These are phyloP conservation scores for Lepas anatifera DNA, from an alignment of 2,888 invertebrate genomes.

Conservation along the genomic window DNA sequence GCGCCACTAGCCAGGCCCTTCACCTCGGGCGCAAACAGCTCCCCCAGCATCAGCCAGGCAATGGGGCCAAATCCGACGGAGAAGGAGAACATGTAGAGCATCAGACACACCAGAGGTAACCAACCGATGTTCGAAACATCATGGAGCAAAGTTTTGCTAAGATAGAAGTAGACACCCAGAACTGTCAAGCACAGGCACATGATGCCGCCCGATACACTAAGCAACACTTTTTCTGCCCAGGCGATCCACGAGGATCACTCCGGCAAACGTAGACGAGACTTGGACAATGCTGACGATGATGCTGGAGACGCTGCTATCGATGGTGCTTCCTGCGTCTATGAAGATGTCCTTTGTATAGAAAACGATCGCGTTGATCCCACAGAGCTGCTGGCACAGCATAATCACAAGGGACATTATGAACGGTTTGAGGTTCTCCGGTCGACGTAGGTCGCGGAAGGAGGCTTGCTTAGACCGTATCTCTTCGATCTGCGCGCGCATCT, in stretches of 20 bases:
- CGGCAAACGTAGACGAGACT: constrained; percentile 72
- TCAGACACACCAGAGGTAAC: constrained; percentile 58
- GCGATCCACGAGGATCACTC: constrained; percentile 71
- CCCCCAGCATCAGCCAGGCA: constrained; percentile 72
- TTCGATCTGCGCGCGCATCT: constrained; percentile 19
- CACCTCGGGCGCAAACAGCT: constrained; percentile 59
- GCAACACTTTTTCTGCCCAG: constrained; percentile 73
- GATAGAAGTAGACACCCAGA: constrained; percentile 59
- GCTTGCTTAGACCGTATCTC: constrained; percentile 16
- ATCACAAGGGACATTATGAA: constrained; percentile 67
- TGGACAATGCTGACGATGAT: constrained; percentile 85
- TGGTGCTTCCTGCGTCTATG: constrained; percentile 58
- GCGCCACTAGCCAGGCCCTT: constrained; percentile 53
- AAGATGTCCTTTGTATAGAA: constrained; percentile 84
- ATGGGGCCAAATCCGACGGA: constrained; percentile 69
- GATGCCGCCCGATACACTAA: constrained; percentile 61
- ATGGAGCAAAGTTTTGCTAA: constrained; percentile 28
- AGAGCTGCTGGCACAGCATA: constrained; percentile 91
- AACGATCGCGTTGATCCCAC: constrained; percentile 89
- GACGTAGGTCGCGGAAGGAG: constrained; percentile 45
- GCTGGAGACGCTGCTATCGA: constrained; percentile 61
- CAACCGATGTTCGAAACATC: constrained; percentile 42
- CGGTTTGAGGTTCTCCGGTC: constrained; percentile 57
- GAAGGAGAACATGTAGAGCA: constrained; percentile 65
- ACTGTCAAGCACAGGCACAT: constrained; percentile 45